These are phyloP conservation scores for Philonicus albiceps DNA, from an alignment of 2,888 invertebrate species.

Conservation along the genomic window DNA sequence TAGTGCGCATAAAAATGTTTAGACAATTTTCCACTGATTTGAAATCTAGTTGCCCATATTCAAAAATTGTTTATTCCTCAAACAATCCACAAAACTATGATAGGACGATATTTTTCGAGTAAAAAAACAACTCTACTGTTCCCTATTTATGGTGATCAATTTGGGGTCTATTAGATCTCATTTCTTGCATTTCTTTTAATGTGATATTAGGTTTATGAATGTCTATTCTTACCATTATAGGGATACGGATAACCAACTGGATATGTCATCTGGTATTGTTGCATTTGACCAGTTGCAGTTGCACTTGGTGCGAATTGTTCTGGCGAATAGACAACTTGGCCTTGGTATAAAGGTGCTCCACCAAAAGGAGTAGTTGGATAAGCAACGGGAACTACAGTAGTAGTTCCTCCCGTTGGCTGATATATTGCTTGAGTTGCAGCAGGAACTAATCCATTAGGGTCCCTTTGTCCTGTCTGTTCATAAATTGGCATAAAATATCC, in stretches of 20 bases:
- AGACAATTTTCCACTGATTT: too few relatives aligned
- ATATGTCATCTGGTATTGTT: constrained; percentile 62
- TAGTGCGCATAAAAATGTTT: too few relatives aligned
- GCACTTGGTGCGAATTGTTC: constrained; percentile 57
- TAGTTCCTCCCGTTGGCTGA: constrained; percentile 54
- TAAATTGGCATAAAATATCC: constrained; percentile 63
- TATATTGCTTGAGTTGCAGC: constrained; percentile 59
- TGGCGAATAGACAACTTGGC: constrained; percentile 62
- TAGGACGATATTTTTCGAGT: too few relatives aligned
- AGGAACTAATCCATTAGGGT: constrained; percentile 56
- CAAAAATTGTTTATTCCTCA: too few relatives aligned
- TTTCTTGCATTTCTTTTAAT: background rate
- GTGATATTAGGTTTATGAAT: background rate
- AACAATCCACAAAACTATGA: too few relatives aligned
- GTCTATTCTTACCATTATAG: constrained; percentile 56
- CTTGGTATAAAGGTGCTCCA: constrained; percentile 60
- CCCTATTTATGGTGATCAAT: background rate
- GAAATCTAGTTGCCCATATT: too few relatives aligned
- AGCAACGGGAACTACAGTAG: constrained; percentile 60
- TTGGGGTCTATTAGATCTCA: background rate
- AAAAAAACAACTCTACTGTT: too few relatives aligned
- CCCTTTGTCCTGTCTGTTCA: constrained; percentile 59
- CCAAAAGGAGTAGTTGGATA: constrained; percentile 61
- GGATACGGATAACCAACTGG: constrained; percentile 63
- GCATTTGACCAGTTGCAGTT: constrained; percentile 56